Base-by-base conservation (phyloP, 2,888 invertebrate species). In the Anagyrus pseudococci region DNA sequence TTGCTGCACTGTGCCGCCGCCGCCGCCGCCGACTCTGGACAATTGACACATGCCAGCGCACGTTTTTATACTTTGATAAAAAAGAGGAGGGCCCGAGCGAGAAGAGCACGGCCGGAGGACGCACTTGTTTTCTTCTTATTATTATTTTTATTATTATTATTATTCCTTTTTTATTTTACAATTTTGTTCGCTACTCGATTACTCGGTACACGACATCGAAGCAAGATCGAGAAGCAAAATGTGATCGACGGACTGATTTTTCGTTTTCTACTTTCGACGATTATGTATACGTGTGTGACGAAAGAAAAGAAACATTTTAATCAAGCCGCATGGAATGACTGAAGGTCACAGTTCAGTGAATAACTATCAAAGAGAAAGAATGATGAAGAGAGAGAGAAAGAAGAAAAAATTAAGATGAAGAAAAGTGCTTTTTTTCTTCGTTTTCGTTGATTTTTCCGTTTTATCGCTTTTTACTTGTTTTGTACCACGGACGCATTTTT, bases 391-490 rank as follows among this genome's bases (percentile, higher is more conserved):
- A 23, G 17, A 41, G 23, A 43, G 19, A 41, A 26, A 8, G 48
- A 48, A 23, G 44, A 53, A 13, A 41, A 46, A 29, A 20, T 23
- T 23, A 60, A 22, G 22, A 37, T 25, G 49, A 15, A 33, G 33
- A 33, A 49, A 33, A 33, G 52, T 53, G 52, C 25, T 52, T 58
- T 52, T 40, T 20, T 46, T 23, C 40, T 52, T 43, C 26, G 43
- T 49, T 58, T 23, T 49, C 20, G 26, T 49, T 58, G 44, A 17
- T 52, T n/a, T 52, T 52, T 26, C 20, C 25, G 50, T 58, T 29
- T 44, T 22, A 13, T 29, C 23, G 23, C 22, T 13, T 40, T 47
- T 26, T 8, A 26, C 15, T 48, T 49, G 43, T 43, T 37, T 37
- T 29, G 20, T 13, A 47, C 47, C 33, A 13, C 15, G 56, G 52